phyloP scores from a whole-genome alignment of 2,888 invertebrate species.

The Pachydiplax longipennis region DNA sequence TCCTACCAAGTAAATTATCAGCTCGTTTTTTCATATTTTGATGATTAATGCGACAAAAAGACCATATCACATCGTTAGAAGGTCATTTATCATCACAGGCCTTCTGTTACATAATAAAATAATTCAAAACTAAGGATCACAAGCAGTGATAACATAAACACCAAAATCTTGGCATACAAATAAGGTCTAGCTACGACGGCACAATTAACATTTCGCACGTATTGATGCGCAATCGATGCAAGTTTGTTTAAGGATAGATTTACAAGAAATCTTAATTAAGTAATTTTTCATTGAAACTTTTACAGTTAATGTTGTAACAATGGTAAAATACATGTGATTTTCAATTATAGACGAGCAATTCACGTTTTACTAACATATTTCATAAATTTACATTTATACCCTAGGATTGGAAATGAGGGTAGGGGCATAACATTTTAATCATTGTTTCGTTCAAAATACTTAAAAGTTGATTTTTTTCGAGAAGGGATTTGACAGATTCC shows the following conservation, averaged over 20 bases:
- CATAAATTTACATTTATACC: no score
- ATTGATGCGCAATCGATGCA: background rate
- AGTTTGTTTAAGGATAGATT: background rate
- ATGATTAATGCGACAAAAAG: background rate
- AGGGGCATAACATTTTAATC: no score
- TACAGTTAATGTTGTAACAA: no score
- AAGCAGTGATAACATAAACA: background rate
- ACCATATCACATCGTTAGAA: background rate
- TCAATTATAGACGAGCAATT: no score
- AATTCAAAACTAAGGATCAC: background rate
- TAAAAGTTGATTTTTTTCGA: background rate
- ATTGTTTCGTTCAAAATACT: background rate
- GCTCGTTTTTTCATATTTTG: background rate
- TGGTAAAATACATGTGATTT: no score
- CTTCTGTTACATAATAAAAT: background rate
- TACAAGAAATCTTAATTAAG: background rate
- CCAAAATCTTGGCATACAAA: background rate
- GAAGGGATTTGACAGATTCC: background rate
- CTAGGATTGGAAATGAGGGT: no score
- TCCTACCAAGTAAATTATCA: background rate
- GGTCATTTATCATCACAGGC: background rate
- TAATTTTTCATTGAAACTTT: no score
- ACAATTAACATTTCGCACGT: background rate
- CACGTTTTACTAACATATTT: no score
- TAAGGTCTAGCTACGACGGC: background rate